Base-by-base conservation (phyloP, 2,113 vertebrate species). In the Dipodomys stephensi region DNA sequence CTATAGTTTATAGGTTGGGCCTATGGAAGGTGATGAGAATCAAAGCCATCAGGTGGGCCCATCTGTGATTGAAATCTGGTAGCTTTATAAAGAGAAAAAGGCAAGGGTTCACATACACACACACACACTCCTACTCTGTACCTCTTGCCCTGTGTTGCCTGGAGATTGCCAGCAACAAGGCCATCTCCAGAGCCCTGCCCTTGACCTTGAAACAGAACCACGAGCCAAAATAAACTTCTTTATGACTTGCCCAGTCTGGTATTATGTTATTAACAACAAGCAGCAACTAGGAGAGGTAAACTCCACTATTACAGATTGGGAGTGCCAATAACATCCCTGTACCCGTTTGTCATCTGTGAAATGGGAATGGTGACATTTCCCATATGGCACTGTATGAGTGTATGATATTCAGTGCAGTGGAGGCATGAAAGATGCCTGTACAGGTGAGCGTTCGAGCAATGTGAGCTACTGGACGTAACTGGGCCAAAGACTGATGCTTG, bases 291-390 rank as follows among this genome's bases (percentile, higher is more conserved):
- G 32, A 11, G 3, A 27, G 39, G 30, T 6, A 32, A 57, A 57
- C 53, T 57, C 28, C 6, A 9, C 16, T 16, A 0, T 53, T 32
- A 30, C 44, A 69, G 64, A 73, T 81, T 65, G 22, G 87, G 57
- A 11, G 11, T 44, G 9, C 0, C 1, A 6, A 87, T 23, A 62
- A 27, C 28, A 44, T 76, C 79, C 20, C 44, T 87, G 19, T 68
- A 22, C 19, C 46, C 62, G 6, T 30, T 69, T 60, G 46, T 84
- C 80, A 6, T 83, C 35, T 77, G 44, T 91, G 53, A 83, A 86
- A 93, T 81, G 35, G 35, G 25, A 91, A 83, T 88, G 68, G 78
- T 88, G 68, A 82, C 65, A 16, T 77, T 60, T 68, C 30, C 65
- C 27, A 69, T 9, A 53, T 12, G 32, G 46, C 16, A 35, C 28